Conservation (phyloP, 1,140 invertebrate genomes). For the Cotesia glomerata region DNA sequence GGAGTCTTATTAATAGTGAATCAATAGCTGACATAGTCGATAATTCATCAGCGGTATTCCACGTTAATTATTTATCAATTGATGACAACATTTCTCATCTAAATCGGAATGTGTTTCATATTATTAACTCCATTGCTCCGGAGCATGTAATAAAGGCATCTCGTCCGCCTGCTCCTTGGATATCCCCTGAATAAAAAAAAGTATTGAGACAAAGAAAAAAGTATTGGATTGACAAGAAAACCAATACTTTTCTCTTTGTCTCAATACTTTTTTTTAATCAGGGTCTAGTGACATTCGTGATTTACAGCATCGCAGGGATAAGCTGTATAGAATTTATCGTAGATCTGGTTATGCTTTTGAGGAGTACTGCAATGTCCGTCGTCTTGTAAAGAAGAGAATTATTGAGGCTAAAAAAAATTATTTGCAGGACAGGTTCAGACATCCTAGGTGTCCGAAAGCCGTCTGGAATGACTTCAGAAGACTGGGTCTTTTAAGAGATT, state of each 20-base stretch:
- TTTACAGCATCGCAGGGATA: background rate
- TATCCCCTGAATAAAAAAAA: too few relatives aligned
- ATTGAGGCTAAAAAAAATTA: background rate
- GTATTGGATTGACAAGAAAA: too few relatives aligned
- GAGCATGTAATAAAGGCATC: background rate
- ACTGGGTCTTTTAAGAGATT: background rate
- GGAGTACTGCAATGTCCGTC: background rate
- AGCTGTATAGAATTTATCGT: background rate
- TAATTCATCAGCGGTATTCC: background rate
- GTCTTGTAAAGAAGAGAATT: background rate
- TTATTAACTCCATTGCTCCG: background rate
- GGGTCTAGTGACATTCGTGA: background rate
- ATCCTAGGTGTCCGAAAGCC: background rate
- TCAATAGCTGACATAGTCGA: background rate
- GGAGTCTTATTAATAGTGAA: background rate
- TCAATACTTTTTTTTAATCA: too few relatives aligned
- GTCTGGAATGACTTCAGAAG: background rate
- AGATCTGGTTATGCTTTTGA: background rate
- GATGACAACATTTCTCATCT: background rate
- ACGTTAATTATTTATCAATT: background rate
- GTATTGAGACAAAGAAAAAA: too few relatives aligned
- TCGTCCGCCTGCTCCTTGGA: background rate
- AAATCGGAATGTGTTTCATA: background rate
- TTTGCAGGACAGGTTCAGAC: background rate
- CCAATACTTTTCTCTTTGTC: too few relatives aligned